phyloP scores from a whole-genome alignment of 2,797 vertebrate species.

The Pseudomugil gertrudae region DNA sequence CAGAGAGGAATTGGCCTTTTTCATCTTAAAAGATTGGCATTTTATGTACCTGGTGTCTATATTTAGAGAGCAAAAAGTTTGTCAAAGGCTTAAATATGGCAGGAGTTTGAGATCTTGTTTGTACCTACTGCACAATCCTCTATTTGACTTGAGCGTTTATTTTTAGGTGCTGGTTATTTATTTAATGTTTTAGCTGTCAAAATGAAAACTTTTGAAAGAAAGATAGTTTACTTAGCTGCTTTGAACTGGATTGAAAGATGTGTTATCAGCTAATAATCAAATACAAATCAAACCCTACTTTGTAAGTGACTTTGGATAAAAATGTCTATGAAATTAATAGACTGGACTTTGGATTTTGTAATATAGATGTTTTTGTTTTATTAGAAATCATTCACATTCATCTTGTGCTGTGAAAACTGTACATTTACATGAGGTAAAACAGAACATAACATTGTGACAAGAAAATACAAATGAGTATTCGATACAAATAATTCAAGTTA shows the following conservation, averaged over 20 bases:
- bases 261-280: slow-evolving; percentile 18
- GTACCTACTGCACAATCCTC: slow-evolving; percentile 8
- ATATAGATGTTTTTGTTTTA: slow-evolving; percentile 84
- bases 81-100: slow-evolving; percentile 59
- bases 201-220: neutral
- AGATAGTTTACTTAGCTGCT: neutral
- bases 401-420: slow-evolving; percentile 94
- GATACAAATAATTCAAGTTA: slow-evolving; percentile 65
- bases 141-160: slow-evolving; percentile 29
- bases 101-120: slow-evolving; percentile 39
- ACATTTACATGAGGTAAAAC: slow-evolving; percentile 82
- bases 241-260: neutral
- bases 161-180: slow-evolving; percentile 21
- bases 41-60: slow-evolving; percentile 68
- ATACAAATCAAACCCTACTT: neutral
- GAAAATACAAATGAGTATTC: slow-evolving; percentile 76
- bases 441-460: slow-evolving; percentile 70
- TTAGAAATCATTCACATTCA: slow-evolving; percentile 94
- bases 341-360: slow-evolving; percentile 34
- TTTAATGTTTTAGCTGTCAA: slow-evolving; percentile 16
- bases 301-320: neutral
- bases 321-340: neutral
- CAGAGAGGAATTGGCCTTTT: slow-evolving; percentile 58
- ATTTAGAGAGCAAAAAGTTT: slow-evolving; percentile 62
- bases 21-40: slow-evolving; percentile 62